Evolutionary conservation across 35 echinoderm and acorn worm genomes (phyloP).

Genomic region (Hemicentrotus pulcherrimus): DNA sequence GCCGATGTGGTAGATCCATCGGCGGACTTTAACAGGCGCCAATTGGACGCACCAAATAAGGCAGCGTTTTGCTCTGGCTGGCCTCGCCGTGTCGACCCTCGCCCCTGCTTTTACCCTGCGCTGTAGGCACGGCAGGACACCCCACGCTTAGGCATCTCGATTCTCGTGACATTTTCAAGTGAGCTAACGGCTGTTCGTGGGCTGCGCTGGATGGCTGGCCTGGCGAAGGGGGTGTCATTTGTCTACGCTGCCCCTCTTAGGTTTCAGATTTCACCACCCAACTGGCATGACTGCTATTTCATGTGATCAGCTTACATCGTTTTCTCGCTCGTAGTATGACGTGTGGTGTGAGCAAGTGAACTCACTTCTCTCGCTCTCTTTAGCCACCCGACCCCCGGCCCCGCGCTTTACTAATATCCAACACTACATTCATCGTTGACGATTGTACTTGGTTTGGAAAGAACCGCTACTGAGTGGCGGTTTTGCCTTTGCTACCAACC

Average conservation of each 20-base stretch:
- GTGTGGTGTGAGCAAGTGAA: constrained; percentile 26
- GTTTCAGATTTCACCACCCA: constrained; percentile 24
- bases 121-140: constrained; percentile 30
- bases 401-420: constrained; percentile 24
- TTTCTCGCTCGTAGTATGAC: constrained; percentile 45
- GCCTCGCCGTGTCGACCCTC: constrained; percentile 34
- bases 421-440: constrained; percentile 42
- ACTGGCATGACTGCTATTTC: constrained; percentile 49
- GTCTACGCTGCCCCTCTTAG: not conserved
- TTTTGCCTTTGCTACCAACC: constrained; percentile 33
- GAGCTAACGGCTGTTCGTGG: not conserved
- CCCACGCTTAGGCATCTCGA: constrained; percentile 24
- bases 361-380: not conserved
- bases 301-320: constrained; percentile 5
- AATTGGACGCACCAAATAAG: constrained; percentile 51
- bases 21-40: constrained; percentile 36
- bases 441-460: constrained; percentile 37
- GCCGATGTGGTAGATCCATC: not conserved
- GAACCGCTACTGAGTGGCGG: constrained; percentile 18
- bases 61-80: constrained; percentile 44
- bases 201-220: constrained; percentile 14
- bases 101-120: constrained; percentile 31
- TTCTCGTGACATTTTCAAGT: constrained; percentile 33
- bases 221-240: constrained; percentile 7
- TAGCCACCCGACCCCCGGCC: constrained; percentile 46